Evolutionary conservation across 2,113 vertebrate species (phyloP).

Genomic region (Columba janthina): DNA sequence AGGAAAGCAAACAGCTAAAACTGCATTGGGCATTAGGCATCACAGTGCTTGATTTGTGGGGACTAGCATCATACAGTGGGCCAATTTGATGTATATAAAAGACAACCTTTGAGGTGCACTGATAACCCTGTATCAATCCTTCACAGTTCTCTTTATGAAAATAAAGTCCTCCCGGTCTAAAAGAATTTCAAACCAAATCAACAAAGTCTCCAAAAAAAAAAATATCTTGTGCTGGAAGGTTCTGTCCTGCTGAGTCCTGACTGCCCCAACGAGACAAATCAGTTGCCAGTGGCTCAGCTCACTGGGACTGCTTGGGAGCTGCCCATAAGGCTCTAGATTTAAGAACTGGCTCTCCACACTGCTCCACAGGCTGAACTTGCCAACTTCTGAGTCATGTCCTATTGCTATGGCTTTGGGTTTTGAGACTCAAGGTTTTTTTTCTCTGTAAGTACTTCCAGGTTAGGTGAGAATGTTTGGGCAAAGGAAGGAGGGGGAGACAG

Average conservation of each 20-base stretch:
- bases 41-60: not conserved
- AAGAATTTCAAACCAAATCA: not conserved
- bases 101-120: not conserved
- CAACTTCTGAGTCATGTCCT: not conserved
- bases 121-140: not conserved
- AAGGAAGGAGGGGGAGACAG: not conserved
- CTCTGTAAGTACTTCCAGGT: not conserved
- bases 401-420: not conserved
- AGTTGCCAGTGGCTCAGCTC: not conserved
- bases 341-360: not conserved
- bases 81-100: not conserved
- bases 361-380: not conserved
- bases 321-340: not conserved
- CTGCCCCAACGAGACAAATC: not conserved
- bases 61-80: not conserved
- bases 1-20: not conserved
- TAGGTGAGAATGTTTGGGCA: not conserved
- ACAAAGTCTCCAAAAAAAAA: not conserved
- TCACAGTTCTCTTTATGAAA: not conserved
- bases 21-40: not conserved
- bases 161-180: not conserved
- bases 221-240: not conserved
- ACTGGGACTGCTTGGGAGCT: not conserved
- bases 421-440: not conserved
- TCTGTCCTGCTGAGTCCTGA: not conserved